Percentiles rank a stretch among this genome's conserved stretches.
Conservation (phyloP, 2,113 vertebrate species). For the Terrapene triunguis region DNA sequence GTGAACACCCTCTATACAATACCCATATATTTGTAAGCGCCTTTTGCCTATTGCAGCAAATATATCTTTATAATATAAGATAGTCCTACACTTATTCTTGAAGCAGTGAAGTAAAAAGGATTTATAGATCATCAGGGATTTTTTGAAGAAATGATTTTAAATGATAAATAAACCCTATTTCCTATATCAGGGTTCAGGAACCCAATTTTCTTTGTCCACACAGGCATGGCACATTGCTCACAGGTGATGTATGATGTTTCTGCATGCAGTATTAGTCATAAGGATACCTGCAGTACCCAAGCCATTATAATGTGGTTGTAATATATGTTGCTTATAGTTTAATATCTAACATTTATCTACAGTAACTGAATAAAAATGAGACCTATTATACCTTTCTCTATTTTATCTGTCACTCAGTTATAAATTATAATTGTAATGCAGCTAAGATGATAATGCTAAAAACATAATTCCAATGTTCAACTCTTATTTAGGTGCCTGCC, state of each 20-base stretch:
- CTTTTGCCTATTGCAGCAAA: slow-evolving; percentile 1
- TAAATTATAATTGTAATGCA: background rate
- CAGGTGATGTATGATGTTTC: background rate
- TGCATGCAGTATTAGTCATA: background rate
- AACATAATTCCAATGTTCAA: rapidly evolving
- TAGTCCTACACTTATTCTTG: background rate
- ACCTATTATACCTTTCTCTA: background rate
- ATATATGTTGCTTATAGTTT: background rate
- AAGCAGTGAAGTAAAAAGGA: background rate
- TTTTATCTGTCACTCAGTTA: background rate
- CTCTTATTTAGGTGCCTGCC: background rate
- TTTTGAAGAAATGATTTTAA: slow-evolving; percentile 24
- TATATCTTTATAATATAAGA: background rate
- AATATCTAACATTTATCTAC: background rate
- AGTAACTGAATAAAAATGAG: background rate
- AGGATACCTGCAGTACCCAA: background rate
- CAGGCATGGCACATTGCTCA: background rate
- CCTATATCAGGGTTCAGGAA: slow-evolving; percentile 15
- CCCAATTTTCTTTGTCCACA: slow-evolving; percentile 14
- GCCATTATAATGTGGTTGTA: background rate
- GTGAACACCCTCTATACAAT: background rate
- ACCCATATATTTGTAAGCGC: background rate
- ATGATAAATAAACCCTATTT: background rate
- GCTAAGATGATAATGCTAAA: slow-evolving; percentile 8
- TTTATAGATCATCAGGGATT: background rate